Percentiles rank a stretch among this genome's conserved stretches.
Conservation (phyloP, 2,113 vertebrate species). For the Climacteris rufus region DNA sequence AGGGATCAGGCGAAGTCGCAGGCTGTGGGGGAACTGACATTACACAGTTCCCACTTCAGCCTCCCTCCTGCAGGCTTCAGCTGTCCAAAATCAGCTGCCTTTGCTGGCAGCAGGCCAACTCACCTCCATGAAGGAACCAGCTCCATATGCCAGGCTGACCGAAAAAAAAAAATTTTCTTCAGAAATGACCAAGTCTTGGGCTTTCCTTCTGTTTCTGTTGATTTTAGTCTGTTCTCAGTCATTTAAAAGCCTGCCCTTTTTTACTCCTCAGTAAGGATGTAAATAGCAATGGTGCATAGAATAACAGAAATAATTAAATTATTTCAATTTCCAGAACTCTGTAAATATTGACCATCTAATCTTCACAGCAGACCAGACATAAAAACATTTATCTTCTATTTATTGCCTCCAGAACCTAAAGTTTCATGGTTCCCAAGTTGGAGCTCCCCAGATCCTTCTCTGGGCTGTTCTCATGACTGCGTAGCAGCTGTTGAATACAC, state of each 20-base stretch:
- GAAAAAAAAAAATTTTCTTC: not conserved
- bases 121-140: not conserved
- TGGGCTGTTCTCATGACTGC: not conserved
- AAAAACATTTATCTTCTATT: not conserved
- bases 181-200: not conserved
- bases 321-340: not conserved
- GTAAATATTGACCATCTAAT: not conserved
- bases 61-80: not conserved
- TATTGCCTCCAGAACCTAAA: not conserved
- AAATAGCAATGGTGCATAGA: not conserved
- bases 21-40: not conserved
- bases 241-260: not conserved
- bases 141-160: not conserved
- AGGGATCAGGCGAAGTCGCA: not conserved
- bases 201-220: not conserved
- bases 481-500: not conserved
- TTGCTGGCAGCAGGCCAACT: not conserved
- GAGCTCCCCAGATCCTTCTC: not conserved
- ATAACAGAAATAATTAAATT: not conserved
- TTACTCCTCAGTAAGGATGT: not conserved
- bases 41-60: not conserved
- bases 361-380: not conserved
- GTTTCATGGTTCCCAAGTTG: fast-evolving
- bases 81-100: not conserved
- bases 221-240: not conserved